Base-by-base conservation (phyloP, 2,888 invertebrate genomes). In the Carcina quercana region DNA sequence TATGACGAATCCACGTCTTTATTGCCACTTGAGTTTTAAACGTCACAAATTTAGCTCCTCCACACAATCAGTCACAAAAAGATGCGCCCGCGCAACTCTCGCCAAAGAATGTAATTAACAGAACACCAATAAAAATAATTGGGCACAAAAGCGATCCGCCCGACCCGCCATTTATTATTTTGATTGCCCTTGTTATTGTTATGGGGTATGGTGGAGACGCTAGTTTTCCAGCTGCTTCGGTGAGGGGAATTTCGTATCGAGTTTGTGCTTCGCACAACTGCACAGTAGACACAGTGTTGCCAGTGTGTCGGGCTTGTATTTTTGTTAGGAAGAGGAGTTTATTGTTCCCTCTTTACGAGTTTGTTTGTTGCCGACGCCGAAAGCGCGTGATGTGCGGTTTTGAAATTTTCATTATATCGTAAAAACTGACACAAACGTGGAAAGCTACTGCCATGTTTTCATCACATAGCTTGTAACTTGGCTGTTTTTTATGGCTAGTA, bases 101-200 rank as follows among this genome's bases (percentile, higher is more conserved):
- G 60, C 64, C 63, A 65, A 68, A 68, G 75, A 76, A 76, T 71
- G 74, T 71, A 76, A 78, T 79, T 78, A 78, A 70, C 67, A 53
- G 68, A 68, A 68, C 70, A 69, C 65, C 70, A 74, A 76, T 79
- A 79, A 76, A 79, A 76, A 74, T 76, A 76, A 79, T 76, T 75
- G 74, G 62, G 53, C 59, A 70, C 70, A 71, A 76, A 73, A 69
- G 57, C 68, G 61, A 69, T 71, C 61, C 63, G 66, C 62, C 62
- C 59, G 60, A 54, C 51, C 64, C 61, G 64, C 56, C 72, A 69
- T 76, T 75, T 74, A 70, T 76, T 70, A 76, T 70, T 70, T 69
- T 72, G 71, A 78, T 76, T 69, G 59, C 67, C 68, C 75, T 68
- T 59, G 74, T 75, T 78, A 73, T 71, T 70, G 67, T 69, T 68